phyloP scores from a whole-genome alignment of 2,113 vertebrate species.

The Sula dactylatra region DNA sequence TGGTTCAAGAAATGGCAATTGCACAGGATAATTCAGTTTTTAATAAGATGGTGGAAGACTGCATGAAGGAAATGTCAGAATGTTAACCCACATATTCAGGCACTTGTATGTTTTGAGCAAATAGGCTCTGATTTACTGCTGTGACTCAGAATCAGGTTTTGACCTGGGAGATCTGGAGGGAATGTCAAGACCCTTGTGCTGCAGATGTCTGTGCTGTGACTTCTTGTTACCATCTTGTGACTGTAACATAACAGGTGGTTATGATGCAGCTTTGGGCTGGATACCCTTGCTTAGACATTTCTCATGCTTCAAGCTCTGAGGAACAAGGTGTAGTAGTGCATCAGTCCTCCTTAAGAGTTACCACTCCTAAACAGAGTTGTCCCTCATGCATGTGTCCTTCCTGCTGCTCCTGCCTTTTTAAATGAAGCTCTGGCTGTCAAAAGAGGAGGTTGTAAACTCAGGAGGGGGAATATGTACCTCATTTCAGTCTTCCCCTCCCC shows the following conservation, averaged over 20 bases:
- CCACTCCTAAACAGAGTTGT: not conserved
- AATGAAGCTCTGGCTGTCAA: not conserved
- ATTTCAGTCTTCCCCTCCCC: too few species aligned
- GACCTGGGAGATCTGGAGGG: not conserved
- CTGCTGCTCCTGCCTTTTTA: not conserved
- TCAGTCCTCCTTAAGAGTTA: not conserved
- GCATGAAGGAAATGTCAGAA: not conserved
- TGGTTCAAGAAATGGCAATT: not conserved
- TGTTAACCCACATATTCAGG: rapidly evolving
- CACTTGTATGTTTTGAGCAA: not conserved
- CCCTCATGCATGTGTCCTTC: rapidly evolving
- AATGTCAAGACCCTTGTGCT: not conserved
- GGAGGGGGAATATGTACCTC: not conserved
- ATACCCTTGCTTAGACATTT: not conserved
- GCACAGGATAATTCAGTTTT: not conserved
- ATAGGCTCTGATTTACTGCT: rapidly evolving
- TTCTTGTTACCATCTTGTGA: not conserved
- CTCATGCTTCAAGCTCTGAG: not conserved
- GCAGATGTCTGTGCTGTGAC: not conserved
- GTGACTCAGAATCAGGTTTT: not conserved
- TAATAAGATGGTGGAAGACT: not conserved
- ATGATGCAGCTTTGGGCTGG: not conserved
- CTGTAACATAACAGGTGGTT: rapidly evolving
- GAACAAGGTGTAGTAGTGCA: not conserved
- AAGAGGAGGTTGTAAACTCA: not conserved